Evolutionary conservation across 2,888 invertebrate species (phyloP).

Genomic region (Melanostoma mellinum): DNA sequence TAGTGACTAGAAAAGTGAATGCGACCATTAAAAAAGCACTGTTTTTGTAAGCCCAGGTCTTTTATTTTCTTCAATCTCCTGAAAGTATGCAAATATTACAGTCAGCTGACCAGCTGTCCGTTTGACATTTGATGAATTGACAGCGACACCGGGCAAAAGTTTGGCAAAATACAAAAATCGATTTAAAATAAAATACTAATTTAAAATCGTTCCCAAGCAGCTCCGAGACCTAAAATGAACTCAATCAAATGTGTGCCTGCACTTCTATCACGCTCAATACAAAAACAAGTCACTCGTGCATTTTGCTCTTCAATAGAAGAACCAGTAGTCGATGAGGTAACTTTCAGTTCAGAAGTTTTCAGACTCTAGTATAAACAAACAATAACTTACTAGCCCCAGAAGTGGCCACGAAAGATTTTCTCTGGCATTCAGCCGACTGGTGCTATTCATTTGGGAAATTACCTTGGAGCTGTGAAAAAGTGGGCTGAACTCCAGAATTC

Average conservation of each 20-base stretch:
- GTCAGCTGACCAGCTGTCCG: no score
- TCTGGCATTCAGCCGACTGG: conserved; percentile 99
- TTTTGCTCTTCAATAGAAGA: conserved; percentile 18
- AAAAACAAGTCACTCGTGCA: conserved; percentile 20
- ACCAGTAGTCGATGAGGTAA: conserved; percentile 50
- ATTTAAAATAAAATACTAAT: no score
- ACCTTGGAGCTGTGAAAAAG: conserved; percentile 94
- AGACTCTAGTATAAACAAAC: neutral
- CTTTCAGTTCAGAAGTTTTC: neutral
- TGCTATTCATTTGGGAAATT: conserved; percentile 96
- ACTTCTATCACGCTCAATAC: neutral
- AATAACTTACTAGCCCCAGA: conserved; percentile 43
- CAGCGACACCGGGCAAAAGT: no score
- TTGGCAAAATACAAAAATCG: no score
- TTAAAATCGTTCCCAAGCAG: no score
- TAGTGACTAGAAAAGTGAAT: no score
- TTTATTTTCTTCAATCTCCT: no score
- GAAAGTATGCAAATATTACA: no score
- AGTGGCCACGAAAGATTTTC: conserved; percentile 87
- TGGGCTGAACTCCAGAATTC: conserved; percentile 92
- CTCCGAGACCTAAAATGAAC: conserved; percentile 31
- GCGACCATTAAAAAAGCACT: no score
- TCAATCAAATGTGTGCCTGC: conserved; percentile 15
- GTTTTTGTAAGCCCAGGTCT: no score
- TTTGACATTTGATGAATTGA: no score